Evolutionary conservation across 64 coral and sea anemone genomes (phyloP).

Genomic region (Acropora tenuis): DNA sequence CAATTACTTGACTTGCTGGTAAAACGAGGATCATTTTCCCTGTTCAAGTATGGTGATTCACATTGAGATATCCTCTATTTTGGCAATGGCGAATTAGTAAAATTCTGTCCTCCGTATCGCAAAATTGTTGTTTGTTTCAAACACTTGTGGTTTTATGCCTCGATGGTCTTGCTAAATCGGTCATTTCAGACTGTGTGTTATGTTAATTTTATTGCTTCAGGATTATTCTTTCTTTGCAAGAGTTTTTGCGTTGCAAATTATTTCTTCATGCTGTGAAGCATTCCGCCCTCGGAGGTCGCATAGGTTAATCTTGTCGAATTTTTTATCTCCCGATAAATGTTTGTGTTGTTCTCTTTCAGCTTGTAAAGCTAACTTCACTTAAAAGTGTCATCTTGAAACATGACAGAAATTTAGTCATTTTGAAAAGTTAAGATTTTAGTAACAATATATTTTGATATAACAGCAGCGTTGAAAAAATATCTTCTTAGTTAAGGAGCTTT

Average conservation of each 20-base stretch:
- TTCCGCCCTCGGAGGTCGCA: not conserved
- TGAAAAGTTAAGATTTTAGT: not conserved
- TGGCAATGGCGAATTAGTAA: too few relatives aligned
- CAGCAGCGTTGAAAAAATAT: too few relatives aligned
- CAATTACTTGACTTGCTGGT: not conserved
- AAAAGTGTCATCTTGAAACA: not conserved
- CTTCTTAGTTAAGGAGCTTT: not conserved
- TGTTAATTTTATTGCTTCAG: conserved; percentile 39
- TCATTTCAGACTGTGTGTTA: not conserved
- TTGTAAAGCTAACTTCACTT: not conserved
- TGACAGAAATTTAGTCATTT: not conserved
- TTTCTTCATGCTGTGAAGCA: not conserved
- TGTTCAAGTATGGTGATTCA: not conserved
- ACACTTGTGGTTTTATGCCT: conserved; percentile 22
- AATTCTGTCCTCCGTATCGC: not conserved
- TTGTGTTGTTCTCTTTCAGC: conserved; percentile 8
- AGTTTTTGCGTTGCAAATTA: conserved; percentile 10
- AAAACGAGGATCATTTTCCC: not conserved
- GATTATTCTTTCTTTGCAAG: not conserved
- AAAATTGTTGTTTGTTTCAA: not conserved
- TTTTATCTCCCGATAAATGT: conserved; percentile 6
- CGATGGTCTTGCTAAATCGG: not conserved
- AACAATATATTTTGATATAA: too few relatives aligned
- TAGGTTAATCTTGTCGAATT: not conserved
- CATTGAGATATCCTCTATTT: too few relatives aligned